phyloP scores from a whole-genome alignment of 2,797 vertebrate genomes.

The Sebastes oblongus region DNA sequence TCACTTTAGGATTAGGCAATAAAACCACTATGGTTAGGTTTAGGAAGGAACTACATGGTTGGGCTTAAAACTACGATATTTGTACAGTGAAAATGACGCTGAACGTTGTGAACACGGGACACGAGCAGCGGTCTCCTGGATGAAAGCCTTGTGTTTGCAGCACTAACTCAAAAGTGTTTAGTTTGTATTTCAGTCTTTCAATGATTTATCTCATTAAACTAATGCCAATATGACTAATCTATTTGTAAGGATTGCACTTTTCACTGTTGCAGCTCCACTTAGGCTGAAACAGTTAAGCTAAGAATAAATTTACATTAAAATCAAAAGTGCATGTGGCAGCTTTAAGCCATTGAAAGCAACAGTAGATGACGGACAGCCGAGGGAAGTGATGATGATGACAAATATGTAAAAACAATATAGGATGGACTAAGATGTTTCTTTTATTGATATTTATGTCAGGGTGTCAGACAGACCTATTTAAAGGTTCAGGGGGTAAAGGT shows the following conservation, averaged over 20 bases:
- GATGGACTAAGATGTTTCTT: conserved; percentile 19
- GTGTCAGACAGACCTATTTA: conserved; percentile 15
- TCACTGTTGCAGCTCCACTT: too few species aligned
- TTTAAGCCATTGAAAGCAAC: conserved; percentile 43
- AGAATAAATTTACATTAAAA: neutral
- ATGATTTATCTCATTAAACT: neutral
- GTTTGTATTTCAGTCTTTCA: neutral
- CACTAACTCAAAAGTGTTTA: neutral
- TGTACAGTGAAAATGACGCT: too few species aligned
- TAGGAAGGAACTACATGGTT: too few species aligned
- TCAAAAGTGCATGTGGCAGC: conserved; percentile 17
- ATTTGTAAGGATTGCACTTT: too few species aligned
- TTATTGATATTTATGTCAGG: conserved; percentile 41
- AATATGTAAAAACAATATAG: neutral
- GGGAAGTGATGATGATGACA: conserved; percentile 34
- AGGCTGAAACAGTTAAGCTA: too few species aligned
- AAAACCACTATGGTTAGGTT: too few species aligned
- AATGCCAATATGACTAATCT: too few species aligned
- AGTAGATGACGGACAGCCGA: conserved; percentile 15
- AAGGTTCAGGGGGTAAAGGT: neutral
- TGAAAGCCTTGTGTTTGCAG: neutral
- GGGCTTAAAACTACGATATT: too few species aligned
- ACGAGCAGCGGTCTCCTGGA: neutral
- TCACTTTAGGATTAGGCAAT: too few species aligned
- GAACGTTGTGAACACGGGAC: too few species aligned